These are phyloP conservation scores for Chromis chromis DNA, from an alignment of 2,797 vertebrate species.

Conservation along the genomic window DNA sequence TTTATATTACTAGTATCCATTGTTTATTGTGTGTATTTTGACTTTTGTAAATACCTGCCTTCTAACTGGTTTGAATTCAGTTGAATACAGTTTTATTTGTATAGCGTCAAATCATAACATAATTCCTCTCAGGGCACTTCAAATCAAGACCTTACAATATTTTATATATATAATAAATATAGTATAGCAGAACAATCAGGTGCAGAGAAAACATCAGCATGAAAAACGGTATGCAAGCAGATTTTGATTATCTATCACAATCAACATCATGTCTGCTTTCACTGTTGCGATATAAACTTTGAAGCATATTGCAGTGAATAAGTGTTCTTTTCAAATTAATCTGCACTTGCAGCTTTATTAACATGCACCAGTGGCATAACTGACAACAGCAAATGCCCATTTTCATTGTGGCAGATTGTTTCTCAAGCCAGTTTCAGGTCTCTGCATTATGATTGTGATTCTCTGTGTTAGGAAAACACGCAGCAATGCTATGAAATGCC, in stretches of 20 bases:
- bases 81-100: background rate
- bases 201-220: too few relatives aligned
- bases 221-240: background rate
- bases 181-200: too few relatives aligned
- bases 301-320: background rate
- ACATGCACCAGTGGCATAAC: too few relatives aligned
- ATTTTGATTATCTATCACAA: constrained; percentile 1
- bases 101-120: too few relatives aligned
- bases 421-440: background rate
- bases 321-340: constrained; percentile 9
- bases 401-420: background rate
- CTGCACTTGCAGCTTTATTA: background rate
- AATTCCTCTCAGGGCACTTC: too few relatives aligned
- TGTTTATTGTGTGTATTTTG: background rate
- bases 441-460: background rate
- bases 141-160: too few relatives aligned
- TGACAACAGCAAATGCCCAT: background rate
- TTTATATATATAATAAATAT: too few relatives aligned
- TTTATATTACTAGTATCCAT: too few relatives aligned
- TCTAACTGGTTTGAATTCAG: background rate
- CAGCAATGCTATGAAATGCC: background rate
- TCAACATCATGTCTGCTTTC: background rate
- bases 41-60: background rate
- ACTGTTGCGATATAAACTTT: background rate
- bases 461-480: too few relatives aligned